Evolutionary conservation across 2,797 vertebrate species (phyloP).

Genomic region (Pempheris klunzingeri): DNA sequence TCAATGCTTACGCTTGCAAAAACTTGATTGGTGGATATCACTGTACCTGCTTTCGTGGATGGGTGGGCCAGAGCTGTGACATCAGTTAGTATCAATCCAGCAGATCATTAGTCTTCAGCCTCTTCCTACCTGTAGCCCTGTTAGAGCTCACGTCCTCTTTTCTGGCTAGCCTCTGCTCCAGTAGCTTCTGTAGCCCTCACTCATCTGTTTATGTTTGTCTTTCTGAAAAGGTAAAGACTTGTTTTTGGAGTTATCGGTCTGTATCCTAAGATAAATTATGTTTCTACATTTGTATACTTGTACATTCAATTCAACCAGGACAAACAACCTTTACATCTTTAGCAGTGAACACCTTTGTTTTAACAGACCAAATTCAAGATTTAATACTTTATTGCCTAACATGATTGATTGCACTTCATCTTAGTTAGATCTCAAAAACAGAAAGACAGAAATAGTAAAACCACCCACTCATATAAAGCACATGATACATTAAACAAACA

Average conservation of each 20-base stretch:
- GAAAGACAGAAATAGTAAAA: too few species aligned
- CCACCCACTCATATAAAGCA: too few species aligned
- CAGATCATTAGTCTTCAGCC: conserved; percentile 30
- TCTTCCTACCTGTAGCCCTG: conserved; percentile 39
- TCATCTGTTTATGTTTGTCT: not conserved
- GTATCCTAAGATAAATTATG: not conserved
- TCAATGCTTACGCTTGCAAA: conserved; percentile 98
- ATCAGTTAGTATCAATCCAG: conserved; percentile 92
- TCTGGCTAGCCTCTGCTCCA: conserved; percentile 19
- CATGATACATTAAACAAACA: too few species aligned
- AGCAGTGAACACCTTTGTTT: not conserved
- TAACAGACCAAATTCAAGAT: too few species aligned
- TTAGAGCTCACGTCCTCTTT: not conserved
- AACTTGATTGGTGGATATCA: conserved; percentile 99
- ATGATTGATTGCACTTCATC: too few species aligned
- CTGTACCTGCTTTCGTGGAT: conserved; percentile 96
- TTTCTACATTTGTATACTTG: too few species aligned
- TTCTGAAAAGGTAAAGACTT: not conserved
- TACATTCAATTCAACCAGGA: not conserved
- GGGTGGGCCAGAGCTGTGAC: conserved; percentile 96
- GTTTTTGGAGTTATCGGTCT: not conserved
- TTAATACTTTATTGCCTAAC: too few species aligned
- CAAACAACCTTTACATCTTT: not conserved
- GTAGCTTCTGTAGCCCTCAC: not conserved
- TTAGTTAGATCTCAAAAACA: too few species aligned